Conservation (phyloP, 2,113 vertebrate genomes). For the Tenrec ecaudatus region DNA sequence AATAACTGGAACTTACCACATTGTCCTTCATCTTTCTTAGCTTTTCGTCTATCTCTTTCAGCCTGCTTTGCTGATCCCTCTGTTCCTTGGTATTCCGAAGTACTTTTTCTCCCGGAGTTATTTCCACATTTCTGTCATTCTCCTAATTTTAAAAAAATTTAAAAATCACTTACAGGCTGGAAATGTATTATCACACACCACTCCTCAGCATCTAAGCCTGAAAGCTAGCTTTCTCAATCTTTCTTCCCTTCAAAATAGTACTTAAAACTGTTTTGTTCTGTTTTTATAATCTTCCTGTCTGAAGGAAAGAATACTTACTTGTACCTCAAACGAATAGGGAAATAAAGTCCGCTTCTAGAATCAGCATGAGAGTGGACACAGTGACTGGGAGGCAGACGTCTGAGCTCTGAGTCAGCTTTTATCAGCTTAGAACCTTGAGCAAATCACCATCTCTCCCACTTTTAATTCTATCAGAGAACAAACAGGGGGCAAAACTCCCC, state of each 20-base stretch:
- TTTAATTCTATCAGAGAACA: not conserved
- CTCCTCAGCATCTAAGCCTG: not conserved
- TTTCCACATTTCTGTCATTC: constrained; percentile 81
- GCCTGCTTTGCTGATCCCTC: constrained; percentile 89
- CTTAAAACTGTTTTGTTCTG: not conserved
- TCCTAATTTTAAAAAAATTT: constrained; percentile 83
- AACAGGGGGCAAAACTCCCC: not conserved
- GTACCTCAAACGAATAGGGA: not conserved
- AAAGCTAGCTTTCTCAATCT: not conserved
- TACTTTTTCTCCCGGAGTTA: constrained; percentile 90
- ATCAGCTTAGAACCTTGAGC: not conserved
- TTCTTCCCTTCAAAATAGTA: constrained; percentile 29
- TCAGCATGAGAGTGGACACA: not conserved
- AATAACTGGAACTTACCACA: constrained; percentile 74
- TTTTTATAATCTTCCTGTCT: not conserved
- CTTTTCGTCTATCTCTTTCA: constrained; percentile 93
- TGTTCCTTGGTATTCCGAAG: constrained; percentile 90
- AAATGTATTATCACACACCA: not conserved
- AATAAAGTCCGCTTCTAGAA: not conserved
- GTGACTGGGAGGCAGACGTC: not conserved
- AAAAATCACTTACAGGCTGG: constrained; percentile 62
- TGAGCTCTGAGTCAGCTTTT: not conserved
- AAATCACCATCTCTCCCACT: not conserved
- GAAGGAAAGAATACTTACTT: not conserved
- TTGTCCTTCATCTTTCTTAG: constrained; percentile 88